A percentile compares a stretch with the other conserved stretches of the same genome.
phyloP scores from a whole-genome alignment of 2,113 vertebrate species.

The Myotis lucifugus region DNA sequence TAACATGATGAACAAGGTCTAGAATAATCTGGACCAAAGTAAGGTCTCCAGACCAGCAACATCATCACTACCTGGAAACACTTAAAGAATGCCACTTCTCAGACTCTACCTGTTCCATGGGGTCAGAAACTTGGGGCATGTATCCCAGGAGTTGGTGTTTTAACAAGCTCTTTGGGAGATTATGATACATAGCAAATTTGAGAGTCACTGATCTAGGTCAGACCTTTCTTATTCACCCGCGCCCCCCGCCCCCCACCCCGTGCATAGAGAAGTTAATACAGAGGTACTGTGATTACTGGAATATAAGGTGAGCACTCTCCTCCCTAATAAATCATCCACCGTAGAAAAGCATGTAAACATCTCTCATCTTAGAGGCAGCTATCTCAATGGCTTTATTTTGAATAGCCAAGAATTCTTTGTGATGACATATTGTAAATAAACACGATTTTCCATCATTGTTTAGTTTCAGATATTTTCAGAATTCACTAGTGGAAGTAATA shows the following conservation, averaged over 20 bases:
- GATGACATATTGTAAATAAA: background rate
- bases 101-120: background rate
- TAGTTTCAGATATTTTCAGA: slow-evolving; percentile 46
- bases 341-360: background rate
- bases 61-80: background rate
- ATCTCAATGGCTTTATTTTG: background rate
- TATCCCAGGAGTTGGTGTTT: background rate
- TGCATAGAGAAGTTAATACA: background rate
- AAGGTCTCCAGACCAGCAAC: background rate
- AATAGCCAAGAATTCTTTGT: slow-evolving; percentile 8
- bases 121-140: background rate
- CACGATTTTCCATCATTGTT: slow-evolving; percentile 31
- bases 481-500: background rate
- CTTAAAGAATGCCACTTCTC: background rate
- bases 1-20: background rate
- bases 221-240: background rate
- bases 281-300: background rate
- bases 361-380: background rate
- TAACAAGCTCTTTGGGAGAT: background rate
- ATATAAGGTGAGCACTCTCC: background rate
- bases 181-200: background rate
- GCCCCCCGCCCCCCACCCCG: too few species aligned
- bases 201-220: background rate
- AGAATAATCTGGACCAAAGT: background rate
- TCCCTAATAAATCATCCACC: background rate